These are phyloP conservation scores for Philotrypesis tridentata DNA, from an alignment of 1,140 invertebrate species.

Conservation along the genomic window DNA sequence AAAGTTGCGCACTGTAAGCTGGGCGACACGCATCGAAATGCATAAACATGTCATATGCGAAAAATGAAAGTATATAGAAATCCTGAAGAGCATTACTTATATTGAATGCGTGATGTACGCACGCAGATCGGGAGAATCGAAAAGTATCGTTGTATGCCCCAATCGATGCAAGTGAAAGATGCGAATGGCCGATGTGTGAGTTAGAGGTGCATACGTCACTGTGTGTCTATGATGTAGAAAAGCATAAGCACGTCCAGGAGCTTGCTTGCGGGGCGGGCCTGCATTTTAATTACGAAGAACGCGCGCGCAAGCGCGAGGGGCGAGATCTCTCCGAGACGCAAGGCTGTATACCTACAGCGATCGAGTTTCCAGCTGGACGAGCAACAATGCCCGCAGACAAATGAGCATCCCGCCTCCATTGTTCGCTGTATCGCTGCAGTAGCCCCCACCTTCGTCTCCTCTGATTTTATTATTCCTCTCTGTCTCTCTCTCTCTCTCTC, in stretches of 20 bases:
- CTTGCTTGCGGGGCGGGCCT: not conserved
- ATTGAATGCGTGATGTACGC: too few species aligned
- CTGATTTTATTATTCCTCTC: constrained; percentile 29
- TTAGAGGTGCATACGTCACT: too few species aligned
- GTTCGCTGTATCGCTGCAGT: constrained; percentile 65
- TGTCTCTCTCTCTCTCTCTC: not conserved
- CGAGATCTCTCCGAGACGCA: not conserved
- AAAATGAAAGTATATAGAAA: too few species aligned
- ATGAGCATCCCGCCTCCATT: constrained; percentile 74
- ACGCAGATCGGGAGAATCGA: too few species aligned
- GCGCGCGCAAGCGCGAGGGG: not conserved
- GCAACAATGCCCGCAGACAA: constrained; percentile 74
- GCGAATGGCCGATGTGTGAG: too few species aligned
- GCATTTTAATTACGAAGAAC: constrained; percentile 39
- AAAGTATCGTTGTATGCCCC: too few species aligned
- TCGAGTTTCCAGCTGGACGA: constrained; percentile 71
- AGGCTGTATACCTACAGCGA: not conserved
- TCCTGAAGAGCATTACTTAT: too few species aligned
- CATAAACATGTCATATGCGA: too few species aligned
- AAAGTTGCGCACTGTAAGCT: too few species aligned
- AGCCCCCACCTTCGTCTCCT: not conserved
- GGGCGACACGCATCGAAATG: too few species aligned
- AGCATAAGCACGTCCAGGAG: not conserved
- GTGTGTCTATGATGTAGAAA: not conserved
- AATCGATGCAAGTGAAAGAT: too few species aligned